These are phyloP conservation scores for Pammene fasciana DNA, from an alignment of 2,888 invertebrate genomes.

Conservation along the genomic window DNA sequence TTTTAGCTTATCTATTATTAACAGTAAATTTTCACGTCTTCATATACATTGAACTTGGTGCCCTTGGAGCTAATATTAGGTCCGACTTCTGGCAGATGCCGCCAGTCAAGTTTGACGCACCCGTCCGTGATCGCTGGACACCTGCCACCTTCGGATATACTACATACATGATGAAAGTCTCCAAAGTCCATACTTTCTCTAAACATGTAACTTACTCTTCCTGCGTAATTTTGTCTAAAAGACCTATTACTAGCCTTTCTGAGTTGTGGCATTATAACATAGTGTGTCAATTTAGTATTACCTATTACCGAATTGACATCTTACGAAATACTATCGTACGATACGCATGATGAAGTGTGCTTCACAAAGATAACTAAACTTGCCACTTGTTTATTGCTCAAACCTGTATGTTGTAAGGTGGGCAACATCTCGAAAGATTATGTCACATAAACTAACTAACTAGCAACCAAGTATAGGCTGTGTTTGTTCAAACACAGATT, in stretches of 20 bases:
- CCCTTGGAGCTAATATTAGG: conserved; percentile 59
- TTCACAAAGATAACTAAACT: conserved; percentile 23
- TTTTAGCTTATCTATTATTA: conserved; percentile 8
- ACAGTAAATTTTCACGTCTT: conserved; percentile 31
- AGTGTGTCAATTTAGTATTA: conserved; percentile 4
- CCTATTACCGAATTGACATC: conserved; percentile 10
- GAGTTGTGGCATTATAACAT: conserved; percentile 1
- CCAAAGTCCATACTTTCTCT: conserved; percentile 7
- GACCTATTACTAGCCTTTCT: not conserved
- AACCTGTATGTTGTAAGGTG: conserved; percentile 31
- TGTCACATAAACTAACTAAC: conserved; percentile 13
- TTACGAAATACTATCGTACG: conserved; percentile 32
- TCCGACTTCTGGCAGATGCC: conserved; percentile 51
- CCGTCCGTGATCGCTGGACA: conserved; percentile 54
- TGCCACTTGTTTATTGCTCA: conserved; percentile 25
- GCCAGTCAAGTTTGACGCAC: conserved; percentile 51
- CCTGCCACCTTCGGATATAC: conserved; percentile 51
- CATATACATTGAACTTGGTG: conserved; percentile 57
- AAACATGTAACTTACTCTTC: not conserved
- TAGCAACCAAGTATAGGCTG: not conserved
- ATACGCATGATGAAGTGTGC: conserved; percentile 14
- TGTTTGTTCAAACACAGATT: conserved; percentile 4
- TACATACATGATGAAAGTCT: not conserved
- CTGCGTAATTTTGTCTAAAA: not conserved
- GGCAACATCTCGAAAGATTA: conserved; percentile 28